Evolutionary conservation across 1,140 invertebrate species (phyloP), one percentile per base, ranked within the genome.

Genomic region (Hyposmocoma kahamanoa): DNA sequence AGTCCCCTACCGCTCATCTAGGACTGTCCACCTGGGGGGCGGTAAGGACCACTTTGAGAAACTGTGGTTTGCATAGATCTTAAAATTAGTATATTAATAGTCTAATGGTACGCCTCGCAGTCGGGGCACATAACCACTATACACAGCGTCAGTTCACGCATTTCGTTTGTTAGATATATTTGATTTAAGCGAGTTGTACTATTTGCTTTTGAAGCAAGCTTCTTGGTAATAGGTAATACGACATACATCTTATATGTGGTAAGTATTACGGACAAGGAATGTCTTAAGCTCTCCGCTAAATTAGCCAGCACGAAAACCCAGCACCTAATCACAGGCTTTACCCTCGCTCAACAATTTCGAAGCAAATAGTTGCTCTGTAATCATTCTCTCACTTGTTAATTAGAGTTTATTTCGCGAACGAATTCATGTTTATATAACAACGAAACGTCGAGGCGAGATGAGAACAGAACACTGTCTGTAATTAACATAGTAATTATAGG

Each of bases 401-500:
- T 78, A 73, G 55, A 44, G 49, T 56, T 71, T 60, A 72, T 60
- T 76, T 69, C 59, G 53, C 41, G 55, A 72, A 66, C 60, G 58
- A 76, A 75, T 74, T 72, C 58, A 68, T 77, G 70, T 79, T 79
- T 73, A 74, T 68, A 76, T 72, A 72, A 74, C 70, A 76, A 67
- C 64, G 66, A 57, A 63, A 68, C 62, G 61, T 67, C 50, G 67
- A 57, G 50, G 61, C 59, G 60, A 72, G 72, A 72, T 70, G 72
- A 59, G 64, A 71, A 72, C 72, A 66, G 71, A 71, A 62, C 69
- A 56, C 47, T 65, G 62, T 67, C 71, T 81, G 74, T 72, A 81
- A 81, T 78, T 81, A 81, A 76, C 77, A 77, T 78, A 55, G 74
- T 78, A 81, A 81, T 78, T 81, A 78, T 79, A 79, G 74, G 67